Evolutionary conservation across 1,140 invertebrate genomes (phyloP).

Genomic region (Drosophila tani): DNA sequence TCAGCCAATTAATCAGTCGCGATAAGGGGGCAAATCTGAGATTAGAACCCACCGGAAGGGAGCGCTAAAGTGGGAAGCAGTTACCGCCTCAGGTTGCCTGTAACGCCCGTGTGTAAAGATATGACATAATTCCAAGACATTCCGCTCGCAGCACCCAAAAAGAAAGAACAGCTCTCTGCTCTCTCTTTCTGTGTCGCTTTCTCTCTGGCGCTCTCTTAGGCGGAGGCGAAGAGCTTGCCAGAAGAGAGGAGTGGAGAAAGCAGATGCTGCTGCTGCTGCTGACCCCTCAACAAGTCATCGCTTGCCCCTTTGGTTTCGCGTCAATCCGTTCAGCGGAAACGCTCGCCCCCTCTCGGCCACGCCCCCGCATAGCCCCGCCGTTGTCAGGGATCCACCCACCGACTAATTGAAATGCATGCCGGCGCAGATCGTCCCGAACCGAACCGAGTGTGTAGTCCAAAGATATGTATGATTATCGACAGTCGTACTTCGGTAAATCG

Average conservation of each 20-base stretch:
- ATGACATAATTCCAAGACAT: constrained; percentile 82
- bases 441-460: constrained; percentile 15
- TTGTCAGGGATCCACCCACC: constrained; percentile 32
- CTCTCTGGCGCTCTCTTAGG: constrained; percentile 18
- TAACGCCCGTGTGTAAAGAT: constrained; percentile 64
- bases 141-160: constrained; percentile 61
- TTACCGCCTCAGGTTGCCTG: constrained; percentile 46
- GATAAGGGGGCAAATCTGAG: constrained; percentile 51
- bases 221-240: constrained; percentile 18
- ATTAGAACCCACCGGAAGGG: constrained; percentile 19
- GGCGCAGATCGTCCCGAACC: constrained; percentile 25
- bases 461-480: constrained; percentile 4
- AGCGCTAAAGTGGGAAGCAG: neutral
- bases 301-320: constrained; percentile 33
- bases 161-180: constrained; percentile 21
- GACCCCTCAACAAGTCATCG: constrained; percentile 68
- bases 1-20: constrained; percentile 63
- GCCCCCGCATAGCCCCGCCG: neutral
- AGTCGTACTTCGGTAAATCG: neutral
- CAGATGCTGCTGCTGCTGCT: constrained; percentile 12
- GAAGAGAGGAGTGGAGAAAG: constrained; percentile 27
- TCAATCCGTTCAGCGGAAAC: constrained; percentile 62
- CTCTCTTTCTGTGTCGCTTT: constrained; percentile 11
- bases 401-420: constrained; percentile 61
- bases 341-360: constrained; percentile 18